A percentile compares a stretch with the other conserved stretches of the same genome.
phyloP scores from a whole-genome alignment of 1,140 invertebrate species.

The Ostrea denselamellosa region DNA sequence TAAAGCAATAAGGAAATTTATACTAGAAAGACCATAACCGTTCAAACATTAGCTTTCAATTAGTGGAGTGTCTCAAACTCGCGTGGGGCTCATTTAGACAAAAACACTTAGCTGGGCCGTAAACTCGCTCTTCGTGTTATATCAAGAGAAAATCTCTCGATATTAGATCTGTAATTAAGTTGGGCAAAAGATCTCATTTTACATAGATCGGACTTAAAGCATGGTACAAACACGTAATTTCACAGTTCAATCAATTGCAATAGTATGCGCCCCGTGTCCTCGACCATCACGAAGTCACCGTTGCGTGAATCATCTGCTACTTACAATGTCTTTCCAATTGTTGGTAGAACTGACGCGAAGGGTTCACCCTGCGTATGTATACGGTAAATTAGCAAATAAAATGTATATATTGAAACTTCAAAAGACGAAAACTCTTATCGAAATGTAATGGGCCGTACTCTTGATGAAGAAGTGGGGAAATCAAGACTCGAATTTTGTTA shows the following conservation, averaged over 20 bases:
- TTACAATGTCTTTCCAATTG: conserved; percentile 22
- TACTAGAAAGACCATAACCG: not conserved
- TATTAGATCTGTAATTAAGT: conserved; percentile 19
- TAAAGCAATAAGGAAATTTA: conserved; percentile 14
- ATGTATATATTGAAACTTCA: conserved; percentile 37
- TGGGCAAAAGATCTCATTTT: conserved; percentile 6
- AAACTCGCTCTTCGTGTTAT: not conserved
- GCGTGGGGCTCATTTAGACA: not conserved
- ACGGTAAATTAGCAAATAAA: conserved; percentile 36
- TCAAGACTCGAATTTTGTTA: not conserved
- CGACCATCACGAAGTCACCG: not conserved
- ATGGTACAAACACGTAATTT: conserved; percentile 30
- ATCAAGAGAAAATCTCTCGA: not conserved
- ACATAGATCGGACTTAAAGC: not conserved
- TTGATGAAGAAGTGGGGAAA: not conserved
- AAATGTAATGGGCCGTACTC: not conserved
- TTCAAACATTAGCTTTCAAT: conserved; percentile 34
- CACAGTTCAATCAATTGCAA: conserved; percentile 23
- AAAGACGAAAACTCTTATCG: not conserved
- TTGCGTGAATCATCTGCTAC: conserved; percentile 6
- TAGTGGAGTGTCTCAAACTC: not conserved
- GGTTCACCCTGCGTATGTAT: not conserved
- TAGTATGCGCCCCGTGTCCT: conserved; percentile 14
- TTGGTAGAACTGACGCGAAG: not conserved
- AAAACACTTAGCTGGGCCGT: not conserved